A percentile compares a stretch with the other conserved stretches of the same genome.
Evolutionary conservation across 2,113 vertebrate species (phyloP).

Genomic region (Lagopus muta): DNA sequence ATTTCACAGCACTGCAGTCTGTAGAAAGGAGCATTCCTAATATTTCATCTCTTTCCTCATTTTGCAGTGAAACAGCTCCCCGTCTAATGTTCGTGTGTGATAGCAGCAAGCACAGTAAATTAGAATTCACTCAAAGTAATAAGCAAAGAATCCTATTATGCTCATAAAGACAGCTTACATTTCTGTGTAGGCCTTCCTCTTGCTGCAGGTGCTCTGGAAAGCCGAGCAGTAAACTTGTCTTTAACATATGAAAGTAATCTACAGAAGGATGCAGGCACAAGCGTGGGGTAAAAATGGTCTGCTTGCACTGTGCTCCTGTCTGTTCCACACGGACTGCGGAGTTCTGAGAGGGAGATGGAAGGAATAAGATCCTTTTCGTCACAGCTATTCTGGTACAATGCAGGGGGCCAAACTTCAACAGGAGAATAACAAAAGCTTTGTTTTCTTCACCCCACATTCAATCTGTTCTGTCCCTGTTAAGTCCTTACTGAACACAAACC

Average conservation of each 20-base stretch:
- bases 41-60: neutral
- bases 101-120: neutral
- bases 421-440: neutral
- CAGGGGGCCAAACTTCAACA: neutral
- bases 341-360: fast-evolving
- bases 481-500: neutral
- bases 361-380: neutral
- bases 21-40: neutral
- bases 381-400: neutral
- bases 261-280: neutral
- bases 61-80: neutral
- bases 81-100: neutral
- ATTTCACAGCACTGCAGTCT: neutral
- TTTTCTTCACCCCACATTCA: neutral
- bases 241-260: neutral
- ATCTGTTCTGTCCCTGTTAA: neutral
- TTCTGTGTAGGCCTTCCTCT: neutral
- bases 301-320: neutral
- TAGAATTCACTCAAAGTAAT: neutral
- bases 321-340: neutral
- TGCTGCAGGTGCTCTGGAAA: neutral
- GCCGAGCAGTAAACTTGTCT: neutral
- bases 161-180: neutral
- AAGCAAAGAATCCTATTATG: neutral
- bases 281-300: neutral